phyloP scores from a whole-genome alignment of 2,797 vertebrate genomes.

The Pipistrellus pygmaeus region DNA sequence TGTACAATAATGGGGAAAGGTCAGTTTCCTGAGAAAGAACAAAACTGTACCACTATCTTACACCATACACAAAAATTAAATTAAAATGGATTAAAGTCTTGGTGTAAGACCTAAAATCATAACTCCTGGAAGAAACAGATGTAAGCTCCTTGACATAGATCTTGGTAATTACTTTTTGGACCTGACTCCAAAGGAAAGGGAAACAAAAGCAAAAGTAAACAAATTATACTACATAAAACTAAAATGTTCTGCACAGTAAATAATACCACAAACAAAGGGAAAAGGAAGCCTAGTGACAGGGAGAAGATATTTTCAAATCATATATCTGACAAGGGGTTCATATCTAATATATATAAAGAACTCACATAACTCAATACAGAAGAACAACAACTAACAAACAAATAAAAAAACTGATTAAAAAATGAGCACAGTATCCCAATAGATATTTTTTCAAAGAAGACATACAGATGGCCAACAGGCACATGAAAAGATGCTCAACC shows the following conservation, averaged over 20 bases:
- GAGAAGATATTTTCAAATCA: neutral
- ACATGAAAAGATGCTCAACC: neutral
- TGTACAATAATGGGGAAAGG: neutral
- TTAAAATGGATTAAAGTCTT: neutral
- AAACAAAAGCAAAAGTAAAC: neutral
- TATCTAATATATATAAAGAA: neutral
- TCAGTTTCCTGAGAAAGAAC: neutral
- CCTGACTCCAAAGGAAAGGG: neutral
- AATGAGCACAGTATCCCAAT: neutral
- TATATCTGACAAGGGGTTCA: neutral
- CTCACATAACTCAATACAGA: neutral
- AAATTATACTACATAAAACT: neutral
- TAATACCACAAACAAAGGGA: neutral
- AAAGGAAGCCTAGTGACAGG: neutral
- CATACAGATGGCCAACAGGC: neutral
- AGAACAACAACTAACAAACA: too few relatives aligned
- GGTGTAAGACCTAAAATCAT: neutral
- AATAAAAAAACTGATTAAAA: neutral
- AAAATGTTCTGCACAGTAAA: neutral
- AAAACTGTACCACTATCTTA: neutral
- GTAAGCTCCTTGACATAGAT: neutral
- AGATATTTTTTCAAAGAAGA: neutral
- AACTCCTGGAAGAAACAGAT: too few relatives aligned
- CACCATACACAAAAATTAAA: neutral
- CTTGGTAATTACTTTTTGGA: neutral